phyloP scores from a whole-genome alignment of 1,140 invertebrate species.

The Proctacanthus coquilletti region DNA sequence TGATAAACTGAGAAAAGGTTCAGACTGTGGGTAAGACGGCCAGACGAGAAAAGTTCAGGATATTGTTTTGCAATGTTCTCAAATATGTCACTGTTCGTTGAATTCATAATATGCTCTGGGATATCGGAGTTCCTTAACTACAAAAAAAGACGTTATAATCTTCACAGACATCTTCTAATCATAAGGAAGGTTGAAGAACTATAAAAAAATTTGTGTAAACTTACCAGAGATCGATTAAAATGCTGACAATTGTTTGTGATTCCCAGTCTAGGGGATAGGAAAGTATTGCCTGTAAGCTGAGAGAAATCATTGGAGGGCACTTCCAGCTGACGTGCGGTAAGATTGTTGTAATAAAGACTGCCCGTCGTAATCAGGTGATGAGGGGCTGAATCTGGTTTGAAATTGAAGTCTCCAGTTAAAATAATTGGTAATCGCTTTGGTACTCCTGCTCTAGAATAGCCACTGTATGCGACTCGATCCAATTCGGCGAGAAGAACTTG shows the following conservation, averaged over 20 bases:
- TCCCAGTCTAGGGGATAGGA: slow-evolving; percentile 24
- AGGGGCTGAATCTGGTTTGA: slow-evolving; percentile 50
- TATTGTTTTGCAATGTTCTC: background rate
- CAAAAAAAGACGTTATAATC: background rate
- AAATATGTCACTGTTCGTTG: too few relatives aligned
- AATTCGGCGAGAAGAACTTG: slow-evolving; percentile 68
- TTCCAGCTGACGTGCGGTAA: slow-evolving; percentile 23
- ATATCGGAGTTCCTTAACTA: too few relatives aligned
- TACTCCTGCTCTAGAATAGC: background rate
- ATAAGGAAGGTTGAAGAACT: too few relatives aligned
- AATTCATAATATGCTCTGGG: too few relatives aligned
- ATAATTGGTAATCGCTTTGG: slow-evolving; percentile 55
- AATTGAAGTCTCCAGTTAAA: slow-evolving; percentile 83
- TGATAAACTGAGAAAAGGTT: slow-evolving; percentile 39
- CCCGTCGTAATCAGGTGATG: slow-evolving; percentile 58
- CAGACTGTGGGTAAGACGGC: slow-evolving; percentile 37
- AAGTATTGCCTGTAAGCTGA: slow-evolving; percentile 12
- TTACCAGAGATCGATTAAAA: slow-evolving; percentile 20
- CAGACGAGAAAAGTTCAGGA: slow-evolving; percentile 29
- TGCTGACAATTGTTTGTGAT: slow-evolving; percentile 51
- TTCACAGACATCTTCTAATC: background rate
- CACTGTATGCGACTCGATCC: slow-evolving; percentile 49
- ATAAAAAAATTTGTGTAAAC: too few relatives aligned
- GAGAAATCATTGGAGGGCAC: slow-evolving; percentile 11
- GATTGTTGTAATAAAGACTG: slow-evolving; percentile 26